Conservation (phyloP, 2,113 vertebrate species). For the Varanus komodoensis region DNA sequence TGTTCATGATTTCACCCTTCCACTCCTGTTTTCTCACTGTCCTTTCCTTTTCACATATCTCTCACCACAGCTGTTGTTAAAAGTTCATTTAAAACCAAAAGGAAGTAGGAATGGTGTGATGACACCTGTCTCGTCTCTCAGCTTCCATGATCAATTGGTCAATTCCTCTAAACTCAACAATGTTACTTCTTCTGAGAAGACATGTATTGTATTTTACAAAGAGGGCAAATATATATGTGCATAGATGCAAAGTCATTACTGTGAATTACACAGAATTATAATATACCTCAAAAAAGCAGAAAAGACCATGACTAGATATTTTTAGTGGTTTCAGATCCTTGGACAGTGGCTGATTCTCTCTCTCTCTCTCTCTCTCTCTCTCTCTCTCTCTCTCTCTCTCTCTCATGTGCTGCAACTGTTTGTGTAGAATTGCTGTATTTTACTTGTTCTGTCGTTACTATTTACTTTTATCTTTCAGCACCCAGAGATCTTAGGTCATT, state of each 20-base stretch:
- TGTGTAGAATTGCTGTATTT: too few species aligned
- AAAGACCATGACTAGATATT: not conserved
- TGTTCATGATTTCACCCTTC: not conserved
- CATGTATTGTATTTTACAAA: not conserved
- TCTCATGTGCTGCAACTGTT: too few species aligned
- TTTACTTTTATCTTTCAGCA: too few species aligned
- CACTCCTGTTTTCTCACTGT: not conserved
- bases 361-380: too few species aligned
- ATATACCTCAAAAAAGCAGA: not conserved
- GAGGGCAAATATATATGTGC: not conserved
- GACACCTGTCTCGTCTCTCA: not conserved
- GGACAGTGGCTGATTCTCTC: too few species aligned
- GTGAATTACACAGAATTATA: not conserved
- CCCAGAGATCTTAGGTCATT: too few species aligned
- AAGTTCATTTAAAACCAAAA: not conserved
- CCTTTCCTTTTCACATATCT: not conserved
- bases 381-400: too few species aligned
- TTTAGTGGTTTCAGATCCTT: too few species aligned
- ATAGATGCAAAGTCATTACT: not conserved
- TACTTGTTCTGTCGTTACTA: too few species aligned
- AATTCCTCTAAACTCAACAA: not conserved
- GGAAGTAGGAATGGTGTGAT: not conserved
- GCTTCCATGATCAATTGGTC: not conserved
- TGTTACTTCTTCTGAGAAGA: not conserved
- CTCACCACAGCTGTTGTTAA: too few species aligned